Percentiles rank a stretch among this genome's conserved stretches.
Conservation (phyloP, 2,797 vertebrate genomes). For the Bothrops alternatus region DNA sequence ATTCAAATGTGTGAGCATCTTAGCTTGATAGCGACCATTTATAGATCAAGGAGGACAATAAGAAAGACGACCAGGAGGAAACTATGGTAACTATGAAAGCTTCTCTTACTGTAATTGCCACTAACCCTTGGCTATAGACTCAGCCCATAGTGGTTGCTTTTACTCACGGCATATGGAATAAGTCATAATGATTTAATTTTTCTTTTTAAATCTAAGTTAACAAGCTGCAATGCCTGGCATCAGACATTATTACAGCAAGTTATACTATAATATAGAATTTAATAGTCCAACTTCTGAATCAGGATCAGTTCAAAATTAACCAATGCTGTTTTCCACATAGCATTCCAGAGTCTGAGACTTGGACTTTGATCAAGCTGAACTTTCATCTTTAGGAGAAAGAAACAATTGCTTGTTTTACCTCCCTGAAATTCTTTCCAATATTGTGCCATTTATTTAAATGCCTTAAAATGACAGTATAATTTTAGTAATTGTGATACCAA, state of each 20-base stretch:
- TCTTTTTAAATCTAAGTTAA: not conserved
- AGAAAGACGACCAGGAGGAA: not conserved
- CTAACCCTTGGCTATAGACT: not conserved
- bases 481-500: not conserved
- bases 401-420: not conserved
- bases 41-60: not conserved
- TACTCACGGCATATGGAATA: not conserved
- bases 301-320: not conserved
- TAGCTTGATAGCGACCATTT: not conserved
- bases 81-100: not conserved
- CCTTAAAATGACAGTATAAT: not conserved
- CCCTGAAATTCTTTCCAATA: not conserved
- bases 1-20: not conserved
- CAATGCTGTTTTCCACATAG: not conserved
- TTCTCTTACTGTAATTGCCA: not conserved
- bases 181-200: not conserved
- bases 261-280: not conserved
- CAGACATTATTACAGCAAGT: not conserved
- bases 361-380: not conserved
- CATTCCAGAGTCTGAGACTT: not conserved
- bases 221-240: not conserved
- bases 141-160: not conserved
- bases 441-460: not conserved
- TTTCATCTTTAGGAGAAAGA: not conserved
- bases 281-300: not conserved